Evolutionary conservation across 1,140 invertebrate species (phyloP).

Genomic region (Gonioctena quinquepunctata): DNA sequence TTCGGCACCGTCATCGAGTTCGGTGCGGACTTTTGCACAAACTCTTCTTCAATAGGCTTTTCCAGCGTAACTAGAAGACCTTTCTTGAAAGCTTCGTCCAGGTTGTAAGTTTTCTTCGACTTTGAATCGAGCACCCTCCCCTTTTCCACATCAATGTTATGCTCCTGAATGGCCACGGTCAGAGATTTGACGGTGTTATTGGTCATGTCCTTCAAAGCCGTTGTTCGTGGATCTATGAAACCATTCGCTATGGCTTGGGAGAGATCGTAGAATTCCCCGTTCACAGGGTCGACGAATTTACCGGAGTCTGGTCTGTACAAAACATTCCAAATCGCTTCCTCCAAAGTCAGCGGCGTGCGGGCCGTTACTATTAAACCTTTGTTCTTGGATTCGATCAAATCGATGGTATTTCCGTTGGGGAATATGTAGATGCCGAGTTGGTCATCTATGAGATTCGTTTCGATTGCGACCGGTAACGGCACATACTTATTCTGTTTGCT

Average conservation of each 20-base stretch:
- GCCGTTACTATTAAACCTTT: slow-evolving; percentile 76
- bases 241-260: slow-evolving; percentile 71
- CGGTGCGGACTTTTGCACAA: slow-evolving; percentile 30
- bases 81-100: slow-evolving; percentile 75
- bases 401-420: slow-evolving; percentile 65
- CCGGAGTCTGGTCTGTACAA: slow-evolving; percentile 79
- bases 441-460: slow-evolving; percentile 74
- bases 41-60: slow-evolving; percentile 64
- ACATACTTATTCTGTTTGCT: slow-evolving; percentile 71
- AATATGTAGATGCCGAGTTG: slow-evolving; percentile 70
- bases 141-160: slow-evolving; percentile 74
- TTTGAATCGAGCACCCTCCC: slow-evolving; percentile 80
- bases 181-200: slow-evolving; percentile 76
- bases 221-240: slow-evolving; percentile 77
- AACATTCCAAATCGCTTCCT: slow-evolving; percentile 76
- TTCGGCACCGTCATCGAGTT: slow-evolving; percentile 58
- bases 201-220: slow-evolving; percentile 75
- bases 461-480: slow-evolving; percentile 74
- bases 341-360: slow-evolving; percentile 70
- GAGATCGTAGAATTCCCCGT: slow-evolving; percentile 72
- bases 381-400: slow-evolving; percentile 72
- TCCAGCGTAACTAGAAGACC: slow-evolving; percentile 73
- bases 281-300: slow-evolving; percentile 75
- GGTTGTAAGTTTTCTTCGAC: slow-evolving; percentile 71
- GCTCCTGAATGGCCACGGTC: slow-evolving; percentile 75